Conservation (phyloP, 1,140 invertebrate species). For the Heterodera schachtii region DNA sequence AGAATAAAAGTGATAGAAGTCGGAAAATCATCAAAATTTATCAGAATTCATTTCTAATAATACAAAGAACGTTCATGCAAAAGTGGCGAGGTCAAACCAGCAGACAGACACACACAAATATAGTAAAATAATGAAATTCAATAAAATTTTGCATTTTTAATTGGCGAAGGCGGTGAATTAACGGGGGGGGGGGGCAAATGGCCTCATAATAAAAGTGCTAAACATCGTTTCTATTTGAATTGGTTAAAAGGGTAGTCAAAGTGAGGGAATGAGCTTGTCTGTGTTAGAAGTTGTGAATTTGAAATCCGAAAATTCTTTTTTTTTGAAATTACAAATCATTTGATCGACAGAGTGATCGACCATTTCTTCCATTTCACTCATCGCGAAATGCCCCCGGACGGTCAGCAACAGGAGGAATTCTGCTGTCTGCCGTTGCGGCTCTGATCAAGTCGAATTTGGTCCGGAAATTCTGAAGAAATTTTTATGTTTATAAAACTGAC, state of each 20-base stretch:
- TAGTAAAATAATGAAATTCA: constrained; percentile 1
- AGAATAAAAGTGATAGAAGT: background rate
- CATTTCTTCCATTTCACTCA: background rate
- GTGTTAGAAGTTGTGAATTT: background rate
- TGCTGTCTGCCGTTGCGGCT: background rate
- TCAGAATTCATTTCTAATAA: background rate
- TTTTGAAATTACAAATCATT: too few species aligned
- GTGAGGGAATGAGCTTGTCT: background rate
- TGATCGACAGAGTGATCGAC: background rate
- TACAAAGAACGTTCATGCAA: background rate
- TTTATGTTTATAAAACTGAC: too few species aligned
- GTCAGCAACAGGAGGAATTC: background rate
- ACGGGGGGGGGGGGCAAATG: background rate
- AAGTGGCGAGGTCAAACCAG: background rate
- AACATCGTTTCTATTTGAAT: background rate
- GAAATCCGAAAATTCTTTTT: background rate
- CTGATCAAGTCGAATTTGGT: constrained; percentile 9
- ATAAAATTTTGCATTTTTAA: background rate
- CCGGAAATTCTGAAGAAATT: constrained; percentile 8
- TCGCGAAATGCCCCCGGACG: background rate
- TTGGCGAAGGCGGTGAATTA: background rate
- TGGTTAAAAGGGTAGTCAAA: too few species aligned
- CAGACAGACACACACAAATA: too few species aligned
- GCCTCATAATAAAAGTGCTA: background rate
- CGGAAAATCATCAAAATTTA: background rate